phyloP scores from a whole-genome alignment of 2,113 vertebrate species.

The Rana temporaria region DNA sequence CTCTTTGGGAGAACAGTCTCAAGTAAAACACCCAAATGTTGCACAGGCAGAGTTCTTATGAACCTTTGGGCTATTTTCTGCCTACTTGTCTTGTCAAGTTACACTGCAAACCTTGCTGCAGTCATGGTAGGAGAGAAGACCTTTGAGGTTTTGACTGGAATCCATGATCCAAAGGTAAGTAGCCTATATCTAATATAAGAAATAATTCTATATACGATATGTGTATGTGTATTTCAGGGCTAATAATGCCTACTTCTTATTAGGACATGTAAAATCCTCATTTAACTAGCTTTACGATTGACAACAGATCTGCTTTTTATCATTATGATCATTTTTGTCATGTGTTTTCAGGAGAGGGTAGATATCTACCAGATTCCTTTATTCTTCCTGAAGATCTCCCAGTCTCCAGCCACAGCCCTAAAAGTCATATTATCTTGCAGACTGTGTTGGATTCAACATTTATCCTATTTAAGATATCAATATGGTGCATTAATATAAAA shows the following conservation, averaged over 20 bases:
- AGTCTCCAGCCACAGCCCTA: too few relatives aligned
- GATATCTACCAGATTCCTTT: too few relatives aligned
- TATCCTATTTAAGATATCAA: too few relatives aligned
- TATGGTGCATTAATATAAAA: too few relatives aligned
- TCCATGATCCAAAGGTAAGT: conserved; percentile 93
- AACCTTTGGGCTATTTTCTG: conserved; percentile 99
- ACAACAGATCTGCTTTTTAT: too few relatives aligned
- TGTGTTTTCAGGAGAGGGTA: too few relatives aligned
- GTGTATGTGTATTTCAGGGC: too few relatives aligned
- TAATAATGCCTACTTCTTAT: not conserved
- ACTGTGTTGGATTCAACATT: too few relatives aligned
- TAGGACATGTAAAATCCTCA: not conserved
- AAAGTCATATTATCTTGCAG: too few relatives aligned
- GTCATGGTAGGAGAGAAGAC: conserved; percentile 98
- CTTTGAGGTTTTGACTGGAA: conserved; percentile 91
- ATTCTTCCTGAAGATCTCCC: too few relatives aligned
- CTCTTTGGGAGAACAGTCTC: conserved; percentile 92
- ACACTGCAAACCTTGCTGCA: conserved; percentile 93
- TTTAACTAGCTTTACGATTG: too few relatives aligned
- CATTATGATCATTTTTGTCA: too few relatives aligned
- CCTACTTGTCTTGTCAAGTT: conserved; percentile 95
- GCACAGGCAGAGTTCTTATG: conserved; percentile 95
- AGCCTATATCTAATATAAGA: not conserved
- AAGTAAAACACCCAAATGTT: conserved; percentile 96
- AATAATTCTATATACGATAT: not conserved